Percentiles rank a stretch among this genome's conserved stretches.
These are phyloP conservation scores for Rana temporaria DNA, from an alignment of 2,113 vertebrate species.

Conservation along the genomic window DNA sequence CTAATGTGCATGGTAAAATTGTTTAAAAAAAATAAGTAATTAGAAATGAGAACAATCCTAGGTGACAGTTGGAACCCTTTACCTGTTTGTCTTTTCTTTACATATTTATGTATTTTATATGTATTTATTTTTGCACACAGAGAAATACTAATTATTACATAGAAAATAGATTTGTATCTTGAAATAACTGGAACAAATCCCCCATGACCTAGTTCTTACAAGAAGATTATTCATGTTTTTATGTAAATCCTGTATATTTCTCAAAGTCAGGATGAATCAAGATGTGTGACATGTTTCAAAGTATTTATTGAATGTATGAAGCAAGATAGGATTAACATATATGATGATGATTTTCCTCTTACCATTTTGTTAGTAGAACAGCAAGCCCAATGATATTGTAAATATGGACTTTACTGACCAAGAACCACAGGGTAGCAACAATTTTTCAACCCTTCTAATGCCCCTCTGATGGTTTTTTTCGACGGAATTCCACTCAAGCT, in stretches of 20 bases:
- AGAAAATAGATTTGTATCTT: conserved; percentile 1
- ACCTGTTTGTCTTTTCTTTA: neutral
- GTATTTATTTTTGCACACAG: neutral
- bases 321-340: neutral
- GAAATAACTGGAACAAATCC: conserved; percentile 32
- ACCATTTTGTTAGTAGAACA: too few species aligned
- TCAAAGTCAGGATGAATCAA: conserved; percentile 27
- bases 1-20: neutral
- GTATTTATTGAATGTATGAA: neutral
- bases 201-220: conserved; percentile 35
- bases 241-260: conserved; percentile 29
- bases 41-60: neutral
- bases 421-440: too few species aligned
- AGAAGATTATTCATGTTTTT: conserved; percentile 30
- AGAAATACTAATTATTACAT: conserved; percentile 24
- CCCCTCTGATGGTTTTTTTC: too few species aligned
- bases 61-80: neutral
- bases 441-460: too few species aligned
- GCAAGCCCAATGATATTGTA: too few species aligned
- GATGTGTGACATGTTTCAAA: conserved; percentile 1
- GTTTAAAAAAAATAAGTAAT: neutral
- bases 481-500: too few species aligned
- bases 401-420: too few species aligned
- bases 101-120: neutral
- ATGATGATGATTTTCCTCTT: too few species aligned